These are phyloP conservation scores for Asobara japonica DNA, from an alignment of 1,140 invertebrate species.

Conservation along the genomic window DNA sequence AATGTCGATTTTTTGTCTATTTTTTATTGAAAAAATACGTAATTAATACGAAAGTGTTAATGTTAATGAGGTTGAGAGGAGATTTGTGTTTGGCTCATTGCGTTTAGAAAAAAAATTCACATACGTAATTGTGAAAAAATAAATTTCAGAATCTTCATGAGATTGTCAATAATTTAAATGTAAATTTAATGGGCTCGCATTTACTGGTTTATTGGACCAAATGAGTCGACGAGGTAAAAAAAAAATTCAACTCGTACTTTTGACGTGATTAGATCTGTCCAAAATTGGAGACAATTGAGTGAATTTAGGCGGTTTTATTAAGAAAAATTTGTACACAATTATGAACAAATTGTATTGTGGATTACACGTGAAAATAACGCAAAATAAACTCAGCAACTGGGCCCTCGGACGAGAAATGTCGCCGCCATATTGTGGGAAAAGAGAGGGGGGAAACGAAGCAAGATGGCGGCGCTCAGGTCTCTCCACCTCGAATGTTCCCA, in stretches of 20 bases:
- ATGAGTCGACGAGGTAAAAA: background rate
- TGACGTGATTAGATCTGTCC: conserved; percentile 11
- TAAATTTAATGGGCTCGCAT: background rate
- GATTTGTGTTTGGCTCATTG: background rate
- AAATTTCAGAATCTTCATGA: background rate
- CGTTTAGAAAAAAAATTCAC: background rate
- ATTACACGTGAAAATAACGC: too few species aligned
- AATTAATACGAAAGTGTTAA: background rate
- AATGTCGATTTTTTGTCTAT: background rate
- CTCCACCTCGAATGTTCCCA: too few species aligned
- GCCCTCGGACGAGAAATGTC: background rate
- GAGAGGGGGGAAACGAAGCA: too few species aligned
- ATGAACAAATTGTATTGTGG: background rate
- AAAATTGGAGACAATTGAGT: background rate
- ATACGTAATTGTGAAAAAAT: background rate
- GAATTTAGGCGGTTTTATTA: background rate
- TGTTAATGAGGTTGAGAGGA: background rate
- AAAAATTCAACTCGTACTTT: background rate
- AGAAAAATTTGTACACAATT: background rate
- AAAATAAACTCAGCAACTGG: background rate
- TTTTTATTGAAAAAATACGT: background rate
- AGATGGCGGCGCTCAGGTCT: too few species aligned
- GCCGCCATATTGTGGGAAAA: too few species aligned
- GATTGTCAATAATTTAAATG: background rate
- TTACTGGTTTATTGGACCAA: conserved; percentile 17